Evolutionary conservation across 2,888 invertebrate genomes (phyloP).

Genomic region (Rhamphomyia laevipes): DNA sequence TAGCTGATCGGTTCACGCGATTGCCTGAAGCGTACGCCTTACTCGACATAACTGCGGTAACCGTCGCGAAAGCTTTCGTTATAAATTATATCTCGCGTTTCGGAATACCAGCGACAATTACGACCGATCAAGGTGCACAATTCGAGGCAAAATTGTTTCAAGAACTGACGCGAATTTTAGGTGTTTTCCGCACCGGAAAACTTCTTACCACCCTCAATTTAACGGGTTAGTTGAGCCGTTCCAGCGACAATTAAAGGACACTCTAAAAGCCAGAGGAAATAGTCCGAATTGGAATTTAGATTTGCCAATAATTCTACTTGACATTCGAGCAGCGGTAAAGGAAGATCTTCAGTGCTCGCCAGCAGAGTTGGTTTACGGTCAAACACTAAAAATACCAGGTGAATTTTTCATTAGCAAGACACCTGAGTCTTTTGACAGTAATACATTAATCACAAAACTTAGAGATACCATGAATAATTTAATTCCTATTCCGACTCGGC

Average conservation of each 20-base stretch:
- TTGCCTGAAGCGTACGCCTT: conserved; percentile 4
- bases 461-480: no score
- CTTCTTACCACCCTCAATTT: no score
- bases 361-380: conserved; percentile 5
- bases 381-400: no score
- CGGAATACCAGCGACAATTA: not conserved
- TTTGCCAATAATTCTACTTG: conserved; percentile 5
- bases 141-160: conserved; percentile 6
- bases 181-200: no score
- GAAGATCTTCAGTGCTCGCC: conserved; percentile 2
- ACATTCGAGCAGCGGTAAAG: conserved; percentile 6
- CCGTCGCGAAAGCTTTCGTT: not conserved
- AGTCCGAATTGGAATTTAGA: conserved; percentile 2
- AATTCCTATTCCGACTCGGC: no score
- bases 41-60: not conserved
- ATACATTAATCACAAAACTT: no score
- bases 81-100: conserved; percentile 1
- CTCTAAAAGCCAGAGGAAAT: not conserved
- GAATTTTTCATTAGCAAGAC: no score
- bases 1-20: conserved; percentile 1
- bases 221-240: no score
- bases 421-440: no score
- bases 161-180: not conserved
- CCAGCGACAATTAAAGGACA: no score
- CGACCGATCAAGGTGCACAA: conserved; percentile 3